These are phyloP conservation scores for Stigmatopora argus DNA, from an alignment of 2,113 vertebrate species.

Conservation along the genomic window DNA sequence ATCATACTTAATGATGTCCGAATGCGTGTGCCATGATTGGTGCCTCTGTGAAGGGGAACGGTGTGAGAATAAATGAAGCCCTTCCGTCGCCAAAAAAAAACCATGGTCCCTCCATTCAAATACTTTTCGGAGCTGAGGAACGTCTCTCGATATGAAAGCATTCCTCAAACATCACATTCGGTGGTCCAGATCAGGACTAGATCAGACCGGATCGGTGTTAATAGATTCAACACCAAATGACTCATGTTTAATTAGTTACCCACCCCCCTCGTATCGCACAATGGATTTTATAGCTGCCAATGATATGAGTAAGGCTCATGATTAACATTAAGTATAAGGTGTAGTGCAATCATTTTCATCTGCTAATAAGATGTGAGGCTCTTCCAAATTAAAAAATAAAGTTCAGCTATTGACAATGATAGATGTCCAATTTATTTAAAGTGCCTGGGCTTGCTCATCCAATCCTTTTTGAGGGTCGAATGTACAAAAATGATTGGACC, in stretches of 20 bases:
- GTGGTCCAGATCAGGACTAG: neutral
- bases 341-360: neutral
- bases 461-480: too few relatives aligned
- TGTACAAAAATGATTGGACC: too few relatives aligned
- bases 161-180: neutral
- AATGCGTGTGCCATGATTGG: neutral
- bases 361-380: neutral
- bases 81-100: neutral
- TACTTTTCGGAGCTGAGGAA: conserved; percentile 1
- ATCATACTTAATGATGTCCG: conserved; percentile 51
- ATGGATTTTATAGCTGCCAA: neutral
- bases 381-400: neutral
- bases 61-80: neutral
- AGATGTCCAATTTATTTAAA: too few relatives aligned
- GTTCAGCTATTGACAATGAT: too few relatives aligned
- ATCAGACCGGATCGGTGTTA: neutral
- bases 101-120: neutral
- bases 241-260: neutral
- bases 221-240: neutral
- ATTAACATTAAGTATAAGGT: neutral
- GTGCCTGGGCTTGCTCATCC: too few relatives aligned
- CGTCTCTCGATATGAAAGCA: neutral
- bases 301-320: neutral
- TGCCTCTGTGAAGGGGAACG: neutral
- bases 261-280: neutral